Evolutionary conservation across 2,113 vertebrate species (phyloP).

Genomic region (Mustela nigripes): DNA sequence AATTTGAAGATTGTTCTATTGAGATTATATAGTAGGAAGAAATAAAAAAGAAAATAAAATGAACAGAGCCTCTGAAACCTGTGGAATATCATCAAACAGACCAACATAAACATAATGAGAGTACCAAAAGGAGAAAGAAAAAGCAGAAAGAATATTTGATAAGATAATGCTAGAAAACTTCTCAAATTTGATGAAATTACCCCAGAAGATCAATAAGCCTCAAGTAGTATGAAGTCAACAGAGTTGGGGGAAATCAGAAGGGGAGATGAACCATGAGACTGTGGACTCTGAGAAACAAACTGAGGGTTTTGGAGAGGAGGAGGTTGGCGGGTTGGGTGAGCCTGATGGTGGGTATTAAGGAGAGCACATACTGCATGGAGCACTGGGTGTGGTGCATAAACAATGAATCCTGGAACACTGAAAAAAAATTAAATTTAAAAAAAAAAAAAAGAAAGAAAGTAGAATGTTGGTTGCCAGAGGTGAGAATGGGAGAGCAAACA

Average conservation of each 20-base stretch:
- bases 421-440: too few species aligned
- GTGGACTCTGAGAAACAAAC: too few species aligned
- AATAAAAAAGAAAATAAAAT: constrained; percentile 1
- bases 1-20: not conserved
- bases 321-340: too few species aligned
- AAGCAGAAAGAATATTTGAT: not conserved
- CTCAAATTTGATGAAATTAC: constrained; percentile 15
- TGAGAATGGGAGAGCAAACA: too few species aligned
- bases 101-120: not conserved
- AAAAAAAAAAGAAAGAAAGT: too few species aligned
- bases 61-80: not conserved
- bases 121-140: not conserved
- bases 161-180: not conserved
- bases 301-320: too few species aligned
- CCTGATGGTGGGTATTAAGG: too few species aligned
- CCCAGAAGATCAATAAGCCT: not conserved
- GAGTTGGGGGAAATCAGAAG: not conserved
- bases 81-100: not conserved
- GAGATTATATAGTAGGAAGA: not conserved
- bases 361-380: too few species aligned
- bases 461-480: too few species aligned
- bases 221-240: not conserved
- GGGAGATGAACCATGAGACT: too few species aligned
- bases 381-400: too few species aligned
- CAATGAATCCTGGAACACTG: too few species aligned